Evolutionary conservation across 2,888 invertebrate species (phyloP), one percentile per base, ranked within the genome.

Genomic region (Piscicola geometra): DNA sequence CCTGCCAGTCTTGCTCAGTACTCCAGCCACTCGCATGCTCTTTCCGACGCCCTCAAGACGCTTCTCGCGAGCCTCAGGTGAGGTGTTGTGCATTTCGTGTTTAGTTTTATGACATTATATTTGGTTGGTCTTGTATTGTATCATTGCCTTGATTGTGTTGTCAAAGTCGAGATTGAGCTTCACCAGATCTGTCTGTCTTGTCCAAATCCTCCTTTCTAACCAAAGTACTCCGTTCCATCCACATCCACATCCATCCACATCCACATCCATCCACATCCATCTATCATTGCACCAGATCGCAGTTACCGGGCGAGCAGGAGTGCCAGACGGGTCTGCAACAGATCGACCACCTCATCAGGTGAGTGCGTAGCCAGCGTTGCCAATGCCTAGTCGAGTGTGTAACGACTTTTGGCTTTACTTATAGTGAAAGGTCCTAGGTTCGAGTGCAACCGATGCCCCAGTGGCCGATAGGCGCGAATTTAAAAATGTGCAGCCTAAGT

Each of bases 251-350:
- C 25, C 21, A 72, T 33, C 33, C 52, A 33, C 33, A 35, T 33
- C 21, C 60, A 21, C 32, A 52, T 32, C 28, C 33, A 72, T 52
- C 1, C 35, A 18, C 56, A n/a, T 33, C 25, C 41, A n/a, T 1
- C 25, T n/a, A 52, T 32, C 3, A 5, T 33, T 70, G 18, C 41
- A 15, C 33, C 80, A 91, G 93, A 74, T 96, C 96, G 83, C 93
- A 93, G 82, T 95, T 97, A 0, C 98, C 98, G 0, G 98, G 98
- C 0, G 96, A 97, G 85, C 90, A 91, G 2, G 98, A 99, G 85
- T 95, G 98, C 85, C 91, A 93, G 68, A 88, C 89, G 0, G 93
- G 93, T 0, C 88, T 94, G 56, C 91, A 93, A 50, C 90, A 90
- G 60, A 87, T 98, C 12, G 90, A 89, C 79, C 88, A 89, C 0